A percentile compares a stretch with the other conserved stretches of the same genome.
phyloP scores from a whole-genome alignment of 2,888 invertebrate species.

The Heteromurus nitidus region DNA sequence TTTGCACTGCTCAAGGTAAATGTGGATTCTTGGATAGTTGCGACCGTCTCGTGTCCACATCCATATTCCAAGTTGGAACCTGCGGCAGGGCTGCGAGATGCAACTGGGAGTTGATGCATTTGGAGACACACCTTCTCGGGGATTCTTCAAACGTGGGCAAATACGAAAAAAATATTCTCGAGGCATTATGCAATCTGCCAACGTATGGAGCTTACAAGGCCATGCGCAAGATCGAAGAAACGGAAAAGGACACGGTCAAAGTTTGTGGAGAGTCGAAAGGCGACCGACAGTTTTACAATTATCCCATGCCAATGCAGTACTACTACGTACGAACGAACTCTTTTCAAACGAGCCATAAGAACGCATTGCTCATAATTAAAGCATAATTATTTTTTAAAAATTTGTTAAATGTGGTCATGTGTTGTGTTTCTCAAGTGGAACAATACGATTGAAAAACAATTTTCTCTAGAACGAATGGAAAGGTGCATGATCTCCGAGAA shows the following conservation, averaged over 20 bases:
- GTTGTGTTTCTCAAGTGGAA: not conserved
- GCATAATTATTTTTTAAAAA: not conserved
- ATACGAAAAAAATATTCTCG: not conserved
- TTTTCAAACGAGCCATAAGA: not conserved
- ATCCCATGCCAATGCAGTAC: conserved; percentile 2
- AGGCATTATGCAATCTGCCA: not conserved
- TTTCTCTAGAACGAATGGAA: not conserved
- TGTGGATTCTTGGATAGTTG: not conserved
- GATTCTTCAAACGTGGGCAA: not conserved
- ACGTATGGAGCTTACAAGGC: not conserved
- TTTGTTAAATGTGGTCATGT: not conserved
- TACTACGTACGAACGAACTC: not conserved
- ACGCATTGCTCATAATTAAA: not conserved
- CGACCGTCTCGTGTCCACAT: not conserved
- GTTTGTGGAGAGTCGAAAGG: not conserved
- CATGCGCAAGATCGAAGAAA: not conserved
- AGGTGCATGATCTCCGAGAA: not conserved
- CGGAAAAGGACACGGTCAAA: not conserved
- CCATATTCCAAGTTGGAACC: conserved; percentile 2
- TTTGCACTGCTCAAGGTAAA: not conserved
- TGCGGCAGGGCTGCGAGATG: conserved; percentile 19
- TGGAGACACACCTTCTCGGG: not conserved
- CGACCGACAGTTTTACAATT: not conserved
- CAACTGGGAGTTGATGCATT: conserved; percentile 12
- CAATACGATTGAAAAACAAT: not conserved